Percentiles rank a stretch among this genome's conserved stretches.
phyloP scores from a whole-genome alignment of 2,888 invertebrate species.

The Anoplius nigerrimus region DNA sequence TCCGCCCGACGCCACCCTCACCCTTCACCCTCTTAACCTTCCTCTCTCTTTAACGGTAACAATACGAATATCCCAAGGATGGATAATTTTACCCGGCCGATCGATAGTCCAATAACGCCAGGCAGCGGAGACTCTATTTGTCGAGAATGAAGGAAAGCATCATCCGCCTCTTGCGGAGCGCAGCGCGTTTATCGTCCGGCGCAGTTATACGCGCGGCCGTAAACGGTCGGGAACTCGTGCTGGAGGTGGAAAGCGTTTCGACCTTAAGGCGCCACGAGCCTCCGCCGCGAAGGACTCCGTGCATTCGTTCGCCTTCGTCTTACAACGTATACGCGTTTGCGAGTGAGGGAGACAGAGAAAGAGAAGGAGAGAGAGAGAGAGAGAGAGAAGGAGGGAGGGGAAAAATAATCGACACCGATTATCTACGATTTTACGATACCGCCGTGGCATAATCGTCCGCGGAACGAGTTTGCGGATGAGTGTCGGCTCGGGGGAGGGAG shows the following conservation, averaged over 20 bases:
- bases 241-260: conserved; percentile 24
- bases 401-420: conserved; percentile 7
- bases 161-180: conserved; percentile 1
- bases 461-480: no score
- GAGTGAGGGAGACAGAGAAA: no score
- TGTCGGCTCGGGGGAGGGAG: no score
- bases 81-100: conserved; percentile 33
- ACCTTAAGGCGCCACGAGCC: conserved; percentile 20
- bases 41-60: background rate
- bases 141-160: conserved; percentile 21
- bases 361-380: no score
- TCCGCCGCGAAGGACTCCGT: background rate
- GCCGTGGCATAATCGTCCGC: no score
- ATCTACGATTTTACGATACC: no score
- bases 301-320: background rate
- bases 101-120: conserved; percentile 17
- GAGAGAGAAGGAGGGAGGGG: no score
- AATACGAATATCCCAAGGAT: conserved; percentile 5
- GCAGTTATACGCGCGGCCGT: conserved; percentile 27
- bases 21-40: background rate
- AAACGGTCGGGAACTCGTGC: conserved; percentile 5
- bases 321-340: no score
- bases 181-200: conserved; percentile 18
- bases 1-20: background rate
- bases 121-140: conserved; percentile 16